phyloP scores from a whole-genome alignment of 1,140 invertebrate genomes.

The Formica selysi region DNA sequence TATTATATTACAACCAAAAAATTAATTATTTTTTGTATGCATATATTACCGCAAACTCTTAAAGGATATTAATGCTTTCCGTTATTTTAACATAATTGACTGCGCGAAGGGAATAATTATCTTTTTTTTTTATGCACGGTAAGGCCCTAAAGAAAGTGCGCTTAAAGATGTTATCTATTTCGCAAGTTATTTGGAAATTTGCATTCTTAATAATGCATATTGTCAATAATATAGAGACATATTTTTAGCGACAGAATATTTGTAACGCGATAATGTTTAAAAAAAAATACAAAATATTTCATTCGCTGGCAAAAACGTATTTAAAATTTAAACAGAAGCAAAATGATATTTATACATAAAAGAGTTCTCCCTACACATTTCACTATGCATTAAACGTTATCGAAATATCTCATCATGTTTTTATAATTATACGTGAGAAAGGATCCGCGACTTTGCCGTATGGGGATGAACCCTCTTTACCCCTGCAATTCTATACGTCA shows the following conservation, averaged over 20 bases:
- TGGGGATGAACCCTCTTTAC: neutral
- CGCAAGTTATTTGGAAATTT: conserved; percentile 65
- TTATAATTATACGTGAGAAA: conserved; percentile 20
- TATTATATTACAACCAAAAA: neutral
- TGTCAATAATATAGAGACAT: neutral
- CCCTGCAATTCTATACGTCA: conserved; percentile 42
- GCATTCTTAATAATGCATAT: neutral
- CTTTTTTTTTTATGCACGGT: conserved; percentile 67
- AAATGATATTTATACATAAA: conserved; percentile 9
- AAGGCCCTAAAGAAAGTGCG: conserved; percentile 19
- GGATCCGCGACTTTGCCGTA: conserved; percentile 3
- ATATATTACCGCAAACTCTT: neutral
- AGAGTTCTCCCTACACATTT: neutral
- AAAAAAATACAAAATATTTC: neutral
- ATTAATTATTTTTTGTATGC: neutral
- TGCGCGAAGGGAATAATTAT: conserved; percentile 67
- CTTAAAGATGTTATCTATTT: conserved; percentile 71
- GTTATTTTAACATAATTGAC: conserved; percentile 64
- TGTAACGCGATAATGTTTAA: neutral
- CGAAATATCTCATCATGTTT: conserved; percentile 22
- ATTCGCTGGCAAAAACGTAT: neutral
- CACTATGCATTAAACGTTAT: neutral
- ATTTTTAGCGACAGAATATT: conserved; percentile 6
- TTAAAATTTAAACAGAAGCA: neutral
- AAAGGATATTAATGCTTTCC: conserved; percentile 43